Evolutionary conservation across 2,888 invertebrate genomes (phyloP).

Genomic region (Lepas anatifera): DNA sequence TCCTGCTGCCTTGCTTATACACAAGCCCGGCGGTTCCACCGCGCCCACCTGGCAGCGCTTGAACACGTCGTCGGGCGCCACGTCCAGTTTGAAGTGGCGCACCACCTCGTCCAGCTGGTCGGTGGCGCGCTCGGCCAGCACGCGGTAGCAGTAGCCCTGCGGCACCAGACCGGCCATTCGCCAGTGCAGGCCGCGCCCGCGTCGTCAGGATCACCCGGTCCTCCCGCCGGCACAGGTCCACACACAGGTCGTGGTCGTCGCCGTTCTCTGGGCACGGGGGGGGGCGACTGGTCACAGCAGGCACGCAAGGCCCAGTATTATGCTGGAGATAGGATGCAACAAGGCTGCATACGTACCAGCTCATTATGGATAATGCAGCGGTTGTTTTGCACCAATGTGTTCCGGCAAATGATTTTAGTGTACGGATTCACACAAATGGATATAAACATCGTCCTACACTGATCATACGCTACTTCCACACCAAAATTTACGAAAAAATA

Average conservation of each 20-base stretch:
- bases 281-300: background rate
- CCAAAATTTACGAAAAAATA: too few relatives aligned
- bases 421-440: too few relatives aligned
- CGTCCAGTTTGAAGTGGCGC: slow-evolving; percentile 48
- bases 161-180: slow-evolving; percentile 40
- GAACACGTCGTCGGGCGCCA: slow-evolving; percentile 52
- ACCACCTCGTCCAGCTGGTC: slow-evolving; percentile 56
- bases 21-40: too few relatives aligned
- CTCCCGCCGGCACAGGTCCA: slow-evolving; percentile 40
- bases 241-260: slow-evolving; percentile 41
- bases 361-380: too few relatives aligned
- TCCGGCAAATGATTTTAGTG: too few relatives aligned
- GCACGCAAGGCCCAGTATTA: too few relatives aligned
- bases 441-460: too few relatives aligned
- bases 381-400: too few relatives aligned
- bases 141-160: slow-evolving; percentile 45
- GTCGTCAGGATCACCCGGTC: slow-evolving; percentile 45
- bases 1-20: too few relatives aligned
- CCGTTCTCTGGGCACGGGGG: slow-evolving; percentile 31
- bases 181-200: slow-evolving; percentile 35
- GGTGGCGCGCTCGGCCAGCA: slow-evolving; percentile 40
- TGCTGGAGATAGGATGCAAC: too few relatives aligned
- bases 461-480: too few relatives aligned
- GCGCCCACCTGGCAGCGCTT: slow-evolving; percentile 54
- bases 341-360: too few relatives aligned